These are phyloP conservation scores for Perdita meconis DNA, from an alignment of 2,888 invertebrate genomes.

Conservation along the genomic window DNA sequence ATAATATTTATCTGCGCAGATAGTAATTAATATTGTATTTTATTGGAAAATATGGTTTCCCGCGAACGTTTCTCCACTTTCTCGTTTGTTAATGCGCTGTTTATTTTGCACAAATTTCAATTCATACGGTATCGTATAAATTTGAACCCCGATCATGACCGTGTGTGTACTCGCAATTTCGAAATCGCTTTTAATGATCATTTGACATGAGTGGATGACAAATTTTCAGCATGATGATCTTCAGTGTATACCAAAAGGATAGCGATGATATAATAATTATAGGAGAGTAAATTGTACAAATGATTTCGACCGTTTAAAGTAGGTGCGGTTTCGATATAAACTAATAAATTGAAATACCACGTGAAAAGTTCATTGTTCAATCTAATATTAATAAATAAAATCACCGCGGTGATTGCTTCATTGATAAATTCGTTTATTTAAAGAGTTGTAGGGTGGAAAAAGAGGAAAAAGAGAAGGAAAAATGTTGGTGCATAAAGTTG, in stretches of 20 bases:
- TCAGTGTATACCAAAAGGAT: neutral
- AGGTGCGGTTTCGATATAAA: too few relatives aligned
- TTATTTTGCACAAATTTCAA: slow-evolving; percentile 21
- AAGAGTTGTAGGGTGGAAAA: too few relatives aligned
- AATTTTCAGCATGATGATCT: slow-evolving; percentile 2
- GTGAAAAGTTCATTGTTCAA: too few relatives aligned
- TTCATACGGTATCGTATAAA: slow-evolving; percentile 2
- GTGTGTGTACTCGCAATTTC: neutral
- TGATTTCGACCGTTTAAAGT: too few relatives aligned
- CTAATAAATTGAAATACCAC: too few relatives aligned
- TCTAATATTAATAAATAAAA: too few relatives aligned
- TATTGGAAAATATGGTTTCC: slow-evolving; percentile 26
- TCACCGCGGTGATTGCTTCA: too few relatives aligned
- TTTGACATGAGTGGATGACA: neutral
- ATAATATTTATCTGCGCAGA: slow-evolving; percentile 4
- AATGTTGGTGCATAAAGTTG: too few relatives aligned
- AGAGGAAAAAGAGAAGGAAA: too few relatives aligned
- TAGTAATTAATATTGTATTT: slow-evolving; percentile 13
- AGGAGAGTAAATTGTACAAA: neutral
- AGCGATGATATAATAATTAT: neutral
- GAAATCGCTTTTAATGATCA: slow-evolving; percentile 20
- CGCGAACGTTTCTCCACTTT: slow-evolving; percentile 8
- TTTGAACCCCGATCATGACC: slow-evolving; percentile 3
- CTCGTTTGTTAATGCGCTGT: neutral
- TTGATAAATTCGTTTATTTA: too few relatives aligned